phyloP scores from a whole-genome alignment of 2,113 vertebrate genomes.

The Otis tarda region DNA sequence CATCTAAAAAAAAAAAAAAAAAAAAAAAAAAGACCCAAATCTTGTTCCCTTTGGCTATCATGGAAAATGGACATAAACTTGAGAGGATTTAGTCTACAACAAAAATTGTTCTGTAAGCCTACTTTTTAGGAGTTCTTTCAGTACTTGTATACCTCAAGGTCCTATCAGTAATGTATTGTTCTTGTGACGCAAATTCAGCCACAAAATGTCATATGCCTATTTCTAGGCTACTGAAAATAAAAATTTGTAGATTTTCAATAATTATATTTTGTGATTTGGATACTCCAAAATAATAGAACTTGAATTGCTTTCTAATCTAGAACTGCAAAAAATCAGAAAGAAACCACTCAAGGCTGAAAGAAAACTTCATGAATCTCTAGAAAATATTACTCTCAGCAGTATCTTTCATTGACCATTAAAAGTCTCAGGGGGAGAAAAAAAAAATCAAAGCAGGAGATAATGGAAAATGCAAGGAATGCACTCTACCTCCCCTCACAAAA shows the following conservation, averaged over 20 bases:
- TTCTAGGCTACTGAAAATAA: slow-evolving; percentile 36
- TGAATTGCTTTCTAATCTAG: slow-evolving; percentile 41
- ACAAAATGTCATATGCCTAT: neutral
- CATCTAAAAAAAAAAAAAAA: neutral
- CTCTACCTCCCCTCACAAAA: neutral
- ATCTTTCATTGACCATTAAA: slow-evolving; percentile 21
- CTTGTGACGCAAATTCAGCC: neutral
- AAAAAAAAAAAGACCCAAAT: neutral
- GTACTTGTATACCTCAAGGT: neutral
- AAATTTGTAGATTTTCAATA: slow-evolving; percentile 50
- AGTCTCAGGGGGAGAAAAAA: neutral
- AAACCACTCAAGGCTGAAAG: slow-evolving; percentile 37
- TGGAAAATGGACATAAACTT: neutral
- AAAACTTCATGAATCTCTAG: neutral
- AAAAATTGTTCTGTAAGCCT: neutral
- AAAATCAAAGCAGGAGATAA: neutral
- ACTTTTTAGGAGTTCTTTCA: neutral
- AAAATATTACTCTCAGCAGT: neutral
- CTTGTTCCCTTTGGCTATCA: neutral
- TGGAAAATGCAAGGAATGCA: neutral
- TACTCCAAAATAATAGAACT: slow-evolving; percentile 50
- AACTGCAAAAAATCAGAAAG: neutral
- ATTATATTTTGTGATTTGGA: slow-evolving; percentile 32
- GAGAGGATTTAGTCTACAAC: neutral
- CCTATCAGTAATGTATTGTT: neutral